Percentiles rank a stretch among this genome's conserved stretches.
These are phyloP conservation scores for Masticophis lateralis DNA, from an alignment of 2,797 vertebrate species.

Conservation along the genomic window DNA sequence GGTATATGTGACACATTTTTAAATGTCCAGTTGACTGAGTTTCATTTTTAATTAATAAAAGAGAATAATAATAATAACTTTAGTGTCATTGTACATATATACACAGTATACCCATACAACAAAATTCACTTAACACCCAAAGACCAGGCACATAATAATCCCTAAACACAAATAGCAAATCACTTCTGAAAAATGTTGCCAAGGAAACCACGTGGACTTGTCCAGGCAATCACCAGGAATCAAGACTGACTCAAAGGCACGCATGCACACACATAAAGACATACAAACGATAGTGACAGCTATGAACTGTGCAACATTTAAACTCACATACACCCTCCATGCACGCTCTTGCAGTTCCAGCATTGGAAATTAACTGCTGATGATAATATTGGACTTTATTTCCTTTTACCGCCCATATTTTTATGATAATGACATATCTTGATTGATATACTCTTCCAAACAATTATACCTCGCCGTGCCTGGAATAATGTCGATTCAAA, in stretches of 20 bases:
- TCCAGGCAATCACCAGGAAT: neutral
- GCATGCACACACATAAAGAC: neutral
- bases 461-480: neutral
- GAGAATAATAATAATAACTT: too few species aligned
- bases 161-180: neutral
- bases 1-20: too few species aligned
- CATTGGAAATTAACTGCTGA: neutral
- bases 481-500: neutral
- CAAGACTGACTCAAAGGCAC: neutral
- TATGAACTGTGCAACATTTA: neutral
- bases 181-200: neutral
- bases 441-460: neutral
- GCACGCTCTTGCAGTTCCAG: neutral
- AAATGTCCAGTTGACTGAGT: too few species aligned
- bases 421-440: neutral
- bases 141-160: too few species aligned
- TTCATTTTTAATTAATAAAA: too few species aligned
- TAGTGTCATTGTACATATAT: too few species aligned
- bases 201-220: neutral
- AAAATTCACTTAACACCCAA: too few species aligned
- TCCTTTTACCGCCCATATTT: neutral
- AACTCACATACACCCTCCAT: neutral
- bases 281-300: neutral
- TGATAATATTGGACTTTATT: neutral
- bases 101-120: too few species aligned